Evolutionary conservation across 2,888 invertebrate species (phyloP), one percentile per base, ranked within the genome.

Genomic region (Ptilodon capucinus): DNA sequence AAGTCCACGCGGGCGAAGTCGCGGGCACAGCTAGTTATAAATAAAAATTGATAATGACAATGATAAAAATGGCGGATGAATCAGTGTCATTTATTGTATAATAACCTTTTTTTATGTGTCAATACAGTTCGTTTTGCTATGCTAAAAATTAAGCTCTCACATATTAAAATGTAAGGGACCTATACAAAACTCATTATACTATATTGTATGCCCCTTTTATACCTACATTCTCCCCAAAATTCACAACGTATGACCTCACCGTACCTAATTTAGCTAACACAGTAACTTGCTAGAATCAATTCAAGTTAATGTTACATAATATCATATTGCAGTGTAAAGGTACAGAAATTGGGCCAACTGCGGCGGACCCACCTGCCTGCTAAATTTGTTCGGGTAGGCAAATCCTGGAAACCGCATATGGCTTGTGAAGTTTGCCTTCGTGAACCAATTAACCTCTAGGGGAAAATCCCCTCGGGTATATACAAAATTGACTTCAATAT

Each of bases 401-500:
- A 76, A 79, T 76, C 79, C 75, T 70, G 75, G 68, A 74, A 81
- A 79, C 84, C 81, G 67, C 83, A 83, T 78, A 85, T 72, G 76
- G 77, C 77, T 77, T 74, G 74, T 70, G 67, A 82, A 83, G 72
- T 82, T 82, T 60, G 71, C 72, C 62, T 66, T 65, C 64, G 68
- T 71, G 69, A 70, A 75, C 80, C 78, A 84, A 84, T 85, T 84
- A 84, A 79, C 79, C 81, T 71, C 68, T 60, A 64, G 60, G 68
- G 71, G 63, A 68, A 65, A 65, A 60, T 60, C 64, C 70, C 63
- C 62, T 57, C 55, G 44, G 69, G 69, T 71, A 77, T 83, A 77
- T 78, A 79, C 81, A 75, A 82, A 84, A 84, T 84, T 82, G 80
- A 78, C 77, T 80, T 68, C 76, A 71, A 79, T 79, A 79, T 83